Evolutionary conservation across 2,113 vertebrate genomes (phyloP), one percentile per base, ranked within the genome.

Genomic region (Sylvia atricapilla): DNA sequence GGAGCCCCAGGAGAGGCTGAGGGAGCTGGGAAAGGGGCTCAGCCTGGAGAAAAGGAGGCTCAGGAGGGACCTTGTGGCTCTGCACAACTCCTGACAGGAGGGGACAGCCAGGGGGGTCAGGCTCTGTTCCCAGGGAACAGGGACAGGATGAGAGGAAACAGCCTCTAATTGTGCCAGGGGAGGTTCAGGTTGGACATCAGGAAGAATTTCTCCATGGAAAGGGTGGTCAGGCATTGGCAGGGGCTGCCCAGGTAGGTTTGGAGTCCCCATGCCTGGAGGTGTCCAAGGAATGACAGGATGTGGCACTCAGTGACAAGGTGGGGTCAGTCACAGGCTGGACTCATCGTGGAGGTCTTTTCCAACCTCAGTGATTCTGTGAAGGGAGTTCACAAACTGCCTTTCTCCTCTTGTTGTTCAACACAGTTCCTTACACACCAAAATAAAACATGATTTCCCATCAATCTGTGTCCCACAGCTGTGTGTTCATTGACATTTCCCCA

Each of bases 111-210:
- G 1, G 27, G 3, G 11, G 4, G 3, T 62, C 5, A 0, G n/a
- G n/a, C 3, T 41, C 11, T 76, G n/a, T 63, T 69, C 15, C n/a
- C 41, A 47, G 47, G 41, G 30, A 83, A 55, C 11, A 89, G 24
- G 8, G n/a, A 67, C 7, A n/a, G 23, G 22, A 14, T 0, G 11
- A 82, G 28, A 41, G 14, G 7, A 0, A 63, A 47, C 0, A 0
- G 30, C 62, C 30, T 27, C 47, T 27, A 4, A 1, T 0, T 31
- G 63, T 23, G 4, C 47, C 25, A 31, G 55, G 39, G 25, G 1
- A 69, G 21, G 28, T 0, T 3, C 15, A 75, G 6, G 30, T 15
- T 41, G 39, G 30, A 70, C 3, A 49, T 1, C 3, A 28, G 55
- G 25, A 70, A 1, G 4, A 43, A 76, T 63, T 69, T 49, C 63